A percentile compares a stretch with the other conserved stretches of the same genome.
Evolutionary conservation across 2,113 vertebrate species (phyloP).

Genomic region (Zosterops lateralis): DNA sequence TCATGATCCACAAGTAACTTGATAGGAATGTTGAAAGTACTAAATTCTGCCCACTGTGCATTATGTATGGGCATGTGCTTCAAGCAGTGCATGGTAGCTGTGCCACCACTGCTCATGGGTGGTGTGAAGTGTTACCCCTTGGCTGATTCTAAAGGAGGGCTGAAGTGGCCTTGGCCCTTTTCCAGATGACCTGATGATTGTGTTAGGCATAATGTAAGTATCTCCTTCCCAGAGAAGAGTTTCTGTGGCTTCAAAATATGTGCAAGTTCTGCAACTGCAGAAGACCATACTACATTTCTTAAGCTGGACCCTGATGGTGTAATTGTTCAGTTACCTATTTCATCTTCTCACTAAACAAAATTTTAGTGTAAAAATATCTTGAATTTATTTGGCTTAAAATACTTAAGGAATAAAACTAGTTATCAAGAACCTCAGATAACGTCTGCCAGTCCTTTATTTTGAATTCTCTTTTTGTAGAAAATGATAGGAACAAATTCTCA

Average conservation of each 20-base stretch:
- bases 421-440: not conserved
- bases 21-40: accelerated
- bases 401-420: not conserved
- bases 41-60: not conserved
- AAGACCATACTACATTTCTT: accelerated
- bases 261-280: accelerated
- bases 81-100: not conserved
- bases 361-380: not conserved
- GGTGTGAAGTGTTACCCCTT: not conserved
- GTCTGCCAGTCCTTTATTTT: not conserved
- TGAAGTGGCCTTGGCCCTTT: not conserved
- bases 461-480: not conserved
- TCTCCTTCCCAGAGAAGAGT: not conserved
- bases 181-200: not conserved
- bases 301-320: not conserved
- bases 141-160: not conserved
- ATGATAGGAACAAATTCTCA: not conserved
- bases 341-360: not conserved
- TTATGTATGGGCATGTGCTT: accelerated
- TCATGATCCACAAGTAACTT: not conserved
- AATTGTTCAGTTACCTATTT: not conserved
- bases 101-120: accelerated
- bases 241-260: not conserved
- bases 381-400: not conserved
- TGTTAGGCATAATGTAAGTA: not conserved